Evolutionary conservation across 2,888 invertebrate species (phyloP).

Genomic region (Erebia epiphron): DNA sequence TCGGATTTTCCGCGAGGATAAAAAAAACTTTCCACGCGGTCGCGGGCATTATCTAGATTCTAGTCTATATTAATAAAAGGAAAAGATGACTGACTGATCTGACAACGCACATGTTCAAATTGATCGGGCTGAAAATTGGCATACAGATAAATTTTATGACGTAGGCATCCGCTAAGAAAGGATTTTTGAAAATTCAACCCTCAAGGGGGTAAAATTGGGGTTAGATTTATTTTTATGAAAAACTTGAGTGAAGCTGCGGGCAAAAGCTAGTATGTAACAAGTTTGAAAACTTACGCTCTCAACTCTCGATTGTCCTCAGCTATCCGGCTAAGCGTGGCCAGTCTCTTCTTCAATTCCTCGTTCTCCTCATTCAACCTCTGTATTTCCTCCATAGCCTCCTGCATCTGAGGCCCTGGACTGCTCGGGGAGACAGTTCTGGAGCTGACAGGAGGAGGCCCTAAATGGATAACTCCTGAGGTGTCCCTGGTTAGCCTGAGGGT

Average conservation of each 20-base stretch:
- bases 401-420: slow-evolving; percentile 72
- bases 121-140: too few species aligned
- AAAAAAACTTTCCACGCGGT: too few species aligned
- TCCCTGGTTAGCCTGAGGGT: slow-evolving; percentile 88
- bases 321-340: slow-evolving; percentile 76
- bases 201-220: too few species aligned
- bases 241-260: too few species aligned
- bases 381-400: slow-evolving; percentile 66
- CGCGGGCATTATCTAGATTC: too few species aligned
- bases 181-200: neutral
- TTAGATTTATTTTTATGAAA: too few species aligned
- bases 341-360: slow-evolving; percentile 74
- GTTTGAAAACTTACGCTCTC: slow-evolving; percentile 67
- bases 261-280: neutral
- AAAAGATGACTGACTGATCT: too few species aligned
- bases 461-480: slow-evolving; percentile 87
- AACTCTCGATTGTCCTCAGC: slow-evolving; percentile 80
- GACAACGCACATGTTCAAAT: too few species aligned
- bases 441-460: slow-evolving; percentile 82
- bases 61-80: too few species aligned
- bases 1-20: too few species aligned
- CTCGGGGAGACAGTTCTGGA: slow-evolving; percentile 59
- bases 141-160: too few species aligned
- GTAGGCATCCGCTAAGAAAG: neutral
- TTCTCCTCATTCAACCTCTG: slow-evolving; percentile 71